Evolutionary conservation across 2,888 invertebrate species (phyloP).

Genomic region (Cephus pygmeus): DNA sequence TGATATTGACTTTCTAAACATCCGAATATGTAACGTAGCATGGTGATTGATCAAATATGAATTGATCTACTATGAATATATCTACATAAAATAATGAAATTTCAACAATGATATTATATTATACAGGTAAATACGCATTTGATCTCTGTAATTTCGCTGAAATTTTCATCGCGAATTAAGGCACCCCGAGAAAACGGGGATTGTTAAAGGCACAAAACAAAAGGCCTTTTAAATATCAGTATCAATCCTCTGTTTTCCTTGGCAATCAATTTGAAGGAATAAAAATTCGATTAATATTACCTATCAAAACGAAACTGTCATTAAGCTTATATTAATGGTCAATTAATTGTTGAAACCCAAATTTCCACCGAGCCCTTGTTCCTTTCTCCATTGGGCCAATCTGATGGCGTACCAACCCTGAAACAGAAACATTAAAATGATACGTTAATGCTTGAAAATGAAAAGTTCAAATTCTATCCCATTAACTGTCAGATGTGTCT

Average conservation of each 20-base stretch:
- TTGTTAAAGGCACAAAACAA: neutral
- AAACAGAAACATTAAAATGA: conserved; percentile 19
- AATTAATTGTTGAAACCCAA: conserved; percentile 31
- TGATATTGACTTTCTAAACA: neutral
- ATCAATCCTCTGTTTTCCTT: neutral
- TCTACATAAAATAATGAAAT: neutral
- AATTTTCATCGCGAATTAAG: neutral
- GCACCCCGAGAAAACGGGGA: neutral
- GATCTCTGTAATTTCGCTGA: neutral
- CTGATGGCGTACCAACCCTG: conserved; percentile 63
- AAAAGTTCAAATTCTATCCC: neutral
- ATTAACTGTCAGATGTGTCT: neutral
- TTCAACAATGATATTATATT: neutral
- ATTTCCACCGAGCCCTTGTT: conserved; percentile 60
- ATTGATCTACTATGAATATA: neutral
- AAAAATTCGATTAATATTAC: neutral
- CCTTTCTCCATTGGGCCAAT: conserved; percentile 62
- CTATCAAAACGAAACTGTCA: neutral
- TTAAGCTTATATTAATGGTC: neutral
- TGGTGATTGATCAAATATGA: neutral
- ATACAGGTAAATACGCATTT: neutral
- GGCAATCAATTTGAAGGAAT: neutral
- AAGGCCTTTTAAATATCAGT: neutral
- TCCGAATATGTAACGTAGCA: neutral
- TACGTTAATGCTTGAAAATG: neutral